Base-by-base conservation (phyloP, 1,140 invertebrate genomes). In the Drosophila ercepeae region DNA sequence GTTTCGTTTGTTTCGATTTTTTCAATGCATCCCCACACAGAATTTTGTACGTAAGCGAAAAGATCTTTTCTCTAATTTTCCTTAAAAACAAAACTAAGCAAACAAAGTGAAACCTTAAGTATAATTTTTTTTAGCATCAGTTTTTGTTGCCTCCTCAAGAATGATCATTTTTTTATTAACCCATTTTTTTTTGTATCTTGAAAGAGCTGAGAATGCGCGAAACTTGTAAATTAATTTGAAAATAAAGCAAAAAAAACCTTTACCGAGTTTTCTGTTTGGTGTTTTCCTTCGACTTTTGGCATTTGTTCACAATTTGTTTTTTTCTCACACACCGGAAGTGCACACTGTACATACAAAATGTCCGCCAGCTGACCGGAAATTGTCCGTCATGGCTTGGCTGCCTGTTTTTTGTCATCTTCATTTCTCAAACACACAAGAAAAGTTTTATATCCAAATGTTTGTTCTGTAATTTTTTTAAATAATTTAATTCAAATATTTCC, bases 201-300 rank as follows among this genome's bases (percentile, higher is more conserved):
- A 61, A 45, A 71, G 46, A 60, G 68, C 64, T 72, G 68, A 71
- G 46, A 34, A 53, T 52, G 19, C 55, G 59, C 75, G 55, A 32
- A 9, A 78, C 34, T 67, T 77, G 67, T 78, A 78, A 59, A 77
- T 78, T 72, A 65, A 59, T 59, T 72, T 72, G 46, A 58, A 60
- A 78, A 78, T 72, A 78, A 78, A 78, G 49, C 36, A 39, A 61
- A 49, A 49, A 68, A 68, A 60, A 71, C 53, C 23, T 71, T 9
- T 57, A 14, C n/a, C 42, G 8, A 36, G 21, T 8, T 19, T 70
- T 69, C 39, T 49, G 63, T 67, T 65, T 65, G 60, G 63, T 50
- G 65, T 71, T 70, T 70, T 60, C 72, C 29, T 55, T 53, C 36
- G 23, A 53, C 32, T 52, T 27, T 52, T 71, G 44, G 23, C 25